Conservation (phyloP, 2,113 vertebrate genomes). For the Scopus umbretta region DNA sequence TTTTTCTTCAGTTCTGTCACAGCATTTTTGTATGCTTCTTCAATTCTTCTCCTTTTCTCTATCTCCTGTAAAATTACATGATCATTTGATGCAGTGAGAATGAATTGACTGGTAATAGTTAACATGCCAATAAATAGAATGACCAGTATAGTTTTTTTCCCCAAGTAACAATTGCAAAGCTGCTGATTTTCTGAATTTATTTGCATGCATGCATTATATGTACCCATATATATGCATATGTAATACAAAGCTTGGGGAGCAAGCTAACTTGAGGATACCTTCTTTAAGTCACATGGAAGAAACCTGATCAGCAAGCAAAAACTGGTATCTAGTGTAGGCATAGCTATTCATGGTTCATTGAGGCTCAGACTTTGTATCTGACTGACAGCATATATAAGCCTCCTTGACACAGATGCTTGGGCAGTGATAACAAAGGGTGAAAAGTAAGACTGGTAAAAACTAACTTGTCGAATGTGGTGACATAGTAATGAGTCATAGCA, state of each 20-base stretch:
- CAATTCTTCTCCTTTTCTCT: conserved; percentile 86
- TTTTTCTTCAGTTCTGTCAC: conserved; percentile 94
- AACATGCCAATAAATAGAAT: background rate
- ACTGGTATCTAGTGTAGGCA: background rate
- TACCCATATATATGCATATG: background rate
- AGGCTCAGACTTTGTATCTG: background rate
- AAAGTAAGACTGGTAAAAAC: background rate
- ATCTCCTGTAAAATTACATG: conserved; percentile 75
- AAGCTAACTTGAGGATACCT: background rate
- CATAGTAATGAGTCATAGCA: background rate
- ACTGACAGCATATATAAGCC: background rate
- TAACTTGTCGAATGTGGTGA: background rate
- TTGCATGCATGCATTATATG: background rate
- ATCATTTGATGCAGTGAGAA: background rate
- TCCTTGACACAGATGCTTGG: background rate
- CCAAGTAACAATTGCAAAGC: background rate
- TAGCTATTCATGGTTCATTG: background rate
- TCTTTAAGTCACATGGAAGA: background rate
- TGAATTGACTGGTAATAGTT: background rate
- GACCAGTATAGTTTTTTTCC: background rate
- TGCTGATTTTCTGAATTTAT: background rate
- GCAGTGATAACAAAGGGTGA: background rate
- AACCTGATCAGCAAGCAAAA: background rate
- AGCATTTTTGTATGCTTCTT: conserved; percentile 91
- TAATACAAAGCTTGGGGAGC: background rate